Evolutionary conservation across 1,140 invertebrate species (phyloP).

Genomic region (Muscidifurax raptorellus): DNA sequence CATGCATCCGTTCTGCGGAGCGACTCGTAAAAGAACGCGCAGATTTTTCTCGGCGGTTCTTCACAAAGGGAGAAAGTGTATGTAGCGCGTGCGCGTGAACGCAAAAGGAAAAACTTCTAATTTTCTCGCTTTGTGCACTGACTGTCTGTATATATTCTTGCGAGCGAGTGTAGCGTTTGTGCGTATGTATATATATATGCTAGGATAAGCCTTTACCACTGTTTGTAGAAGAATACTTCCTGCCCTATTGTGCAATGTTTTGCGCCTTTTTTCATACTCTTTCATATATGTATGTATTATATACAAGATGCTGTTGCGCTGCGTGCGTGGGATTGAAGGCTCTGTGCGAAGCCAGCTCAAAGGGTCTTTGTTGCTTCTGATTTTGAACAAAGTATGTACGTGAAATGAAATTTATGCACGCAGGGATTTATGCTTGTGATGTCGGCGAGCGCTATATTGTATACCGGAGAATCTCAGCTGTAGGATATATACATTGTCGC

Average conservation of each 20-base stretch:
- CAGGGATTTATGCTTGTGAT: no score
- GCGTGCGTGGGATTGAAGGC: background rate
- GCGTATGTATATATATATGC: background rate
- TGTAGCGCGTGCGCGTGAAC: no score
- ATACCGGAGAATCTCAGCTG: no score
- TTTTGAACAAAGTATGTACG: background rate
- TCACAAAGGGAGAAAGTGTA: background rate
- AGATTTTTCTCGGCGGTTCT: background rate
- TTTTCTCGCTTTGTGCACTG: constrained; percentile 18
- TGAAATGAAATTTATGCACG: no score
- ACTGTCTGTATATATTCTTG: background rate
- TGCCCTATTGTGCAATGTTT: background rate
- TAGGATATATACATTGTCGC: no score
- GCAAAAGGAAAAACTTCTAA: background rate
- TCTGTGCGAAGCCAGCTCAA: background rate
- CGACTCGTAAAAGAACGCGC: constrained; percentile 30
- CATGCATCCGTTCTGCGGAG: constrained; percentile 6
- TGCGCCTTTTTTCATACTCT: background rate
- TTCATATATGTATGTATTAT: background rate
- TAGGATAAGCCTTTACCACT: background rate
- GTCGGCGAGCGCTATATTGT: no score
- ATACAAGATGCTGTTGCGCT: background rate
- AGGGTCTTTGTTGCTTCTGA: background rate
- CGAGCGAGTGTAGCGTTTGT: no score
- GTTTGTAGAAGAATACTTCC: constrained; percentile 3